Percentiles rank a stretch among this genome's conserved stretches.
Conservation (phyloP, 2,888 invertebrate genomes). For the Limnephilus marmoratus region DNA sequence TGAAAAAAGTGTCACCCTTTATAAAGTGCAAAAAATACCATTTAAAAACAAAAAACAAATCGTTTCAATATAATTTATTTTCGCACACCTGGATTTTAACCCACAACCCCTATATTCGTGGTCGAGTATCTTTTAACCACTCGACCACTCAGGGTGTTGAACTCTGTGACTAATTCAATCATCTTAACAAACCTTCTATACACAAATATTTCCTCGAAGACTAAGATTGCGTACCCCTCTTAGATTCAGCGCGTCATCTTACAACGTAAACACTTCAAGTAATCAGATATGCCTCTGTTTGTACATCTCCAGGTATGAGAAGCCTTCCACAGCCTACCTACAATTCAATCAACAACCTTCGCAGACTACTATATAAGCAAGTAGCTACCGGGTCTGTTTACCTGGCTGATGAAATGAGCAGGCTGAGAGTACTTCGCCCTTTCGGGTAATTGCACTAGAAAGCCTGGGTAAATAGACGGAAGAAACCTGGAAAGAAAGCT, state of each 20-base stretch:
- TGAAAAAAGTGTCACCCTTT: too few species aligned
- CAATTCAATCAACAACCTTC: neutral
- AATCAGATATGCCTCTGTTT: slow-evolving; percentile 33
- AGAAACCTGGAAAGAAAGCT: neutral
- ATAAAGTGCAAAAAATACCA: too few species aligned
- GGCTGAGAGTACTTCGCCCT: neutral
- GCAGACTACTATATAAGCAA: neutral
- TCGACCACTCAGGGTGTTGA: too few species aligned
- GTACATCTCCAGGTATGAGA: neutral
- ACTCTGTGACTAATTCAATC: neutral
- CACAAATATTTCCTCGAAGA: neutral
- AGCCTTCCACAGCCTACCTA: neutral
- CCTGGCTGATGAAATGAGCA: slow-evolving; percentile 27
- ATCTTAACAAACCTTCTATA: neutral
- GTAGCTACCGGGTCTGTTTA: neutral
- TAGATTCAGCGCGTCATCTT: neutral
- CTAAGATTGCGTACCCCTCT: neutral
- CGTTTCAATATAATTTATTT: too few species aligned
- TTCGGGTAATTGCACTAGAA: neutral
- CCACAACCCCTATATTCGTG: too few species aligned
- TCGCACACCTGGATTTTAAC: too few species aligned
- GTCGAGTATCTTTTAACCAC: too few species aligned
- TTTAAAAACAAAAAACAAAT: too few species aligned
- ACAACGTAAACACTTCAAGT: slow-evolving; percentile 2
- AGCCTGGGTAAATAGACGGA: neutral